Base-by-base conservation (phyloP, 2,797 vertebrate genomes). In the Borostomias antarcticus region DNA sequence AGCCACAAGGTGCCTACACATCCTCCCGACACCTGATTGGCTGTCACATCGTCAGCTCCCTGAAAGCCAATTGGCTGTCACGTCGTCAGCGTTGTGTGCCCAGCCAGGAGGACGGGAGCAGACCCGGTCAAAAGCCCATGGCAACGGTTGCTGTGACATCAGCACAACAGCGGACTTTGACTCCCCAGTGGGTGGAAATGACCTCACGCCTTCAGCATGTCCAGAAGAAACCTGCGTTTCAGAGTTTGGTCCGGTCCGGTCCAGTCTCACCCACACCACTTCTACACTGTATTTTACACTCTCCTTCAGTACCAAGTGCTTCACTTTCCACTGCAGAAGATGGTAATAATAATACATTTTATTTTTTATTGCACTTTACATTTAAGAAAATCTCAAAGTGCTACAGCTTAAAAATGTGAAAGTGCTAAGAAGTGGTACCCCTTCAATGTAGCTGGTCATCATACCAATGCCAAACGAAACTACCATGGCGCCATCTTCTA, bases 51-150 rank as follows among this genome's bases (percentile, higher is more conserved):
- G 6, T 35, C 63, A 26, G 68, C 40, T 70, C 5, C 9, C 54
- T 78, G 54, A 57, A 60, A 60, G 70, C 66, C 64, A 69, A 77
- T 76, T 51, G 61, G 66, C 58, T 65, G 72, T 78, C 69, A 54
- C 10, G 0, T 32, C 28, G 43, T 13, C 80, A 70, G 68, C 77
- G 10, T n/a, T n/a, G n/a, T n/a, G 2, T 4, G 17, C 28, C 5
- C 33, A 30, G 48, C 68, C 57, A 43, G 40, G 63, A 61, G 65
- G 57, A 71, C 57, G 56, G 35, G 57, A 54, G 57, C 57, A 32
- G 35, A 33, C 11, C 19, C 19, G 47, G 56, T 50, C 40, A 6
- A 30, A 58, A 51, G 35, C 21, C 62, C 63, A 65, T 65, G 69
- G 62, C 29, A 66, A 61, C 62, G 21, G 69, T 66, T 71, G 48